Evolutionary conservation across 2,888 invertebrate genomes (phyloP), one percentile per base, ranked within the genome.

Genomic region (Pandemis cinnamomeana): DNA sequence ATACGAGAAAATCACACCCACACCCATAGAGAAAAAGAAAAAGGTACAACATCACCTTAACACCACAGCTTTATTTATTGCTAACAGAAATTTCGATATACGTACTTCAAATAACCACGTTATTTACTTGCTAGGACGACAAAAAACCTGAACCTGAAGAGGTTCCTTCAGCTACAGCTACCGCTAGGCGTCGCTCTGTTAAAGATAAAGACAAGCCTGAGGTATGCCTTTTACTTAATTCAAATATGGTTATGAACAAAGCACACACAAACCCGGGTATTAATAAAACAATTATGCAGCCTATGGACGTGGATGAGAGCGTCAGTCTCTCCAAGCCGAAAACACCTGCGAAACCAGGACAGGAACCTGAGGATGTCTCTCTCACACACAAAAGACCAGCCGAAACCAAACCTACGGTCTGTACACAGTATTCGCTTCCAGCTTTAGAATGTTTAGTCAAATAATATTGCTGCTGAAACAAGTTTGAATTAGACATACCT

Each of bases 1-100:
- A 90, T 96, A 96, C 83, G 96, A 96, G 86, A 95, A 95, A 87
- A 88, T 94, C 66, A 87, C 94, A 80, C 94, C 94, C 55, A 94
- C 94, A 82, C 94, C 94, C 48, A 81, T 83, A 77, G 92, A 92
- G 84, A 94, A 92, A 91, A 93, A 91, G 89, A 93, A 93, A 82
- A 94, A 94, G 94, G 94, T 94, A 88, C 84, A 79, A 64, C 64
- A 44, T 67, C 68, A 71, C 36, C 63, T 60, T 72, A 73, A 66
- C 72, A 36, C 71, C 44, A 53, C 53, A 36, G 74, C 71, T 74
- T 74, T 46, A 15, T 64, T 53, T 4, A 67, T 46, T 46, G 71
- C 70, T 74, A 51, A 44, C 36, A 51, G 20, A 10, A 64, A 44
- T 51, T 67, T 55, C 62, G 46, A 41, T 62, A 58, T 42, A 64